A percentile compares a stretch with the other conserved stretches of the same genome.
phyloP scores from a whole-genome alignment of 2,888 invertebrate genomes.

The Protophormia terraenovae region DNA sequence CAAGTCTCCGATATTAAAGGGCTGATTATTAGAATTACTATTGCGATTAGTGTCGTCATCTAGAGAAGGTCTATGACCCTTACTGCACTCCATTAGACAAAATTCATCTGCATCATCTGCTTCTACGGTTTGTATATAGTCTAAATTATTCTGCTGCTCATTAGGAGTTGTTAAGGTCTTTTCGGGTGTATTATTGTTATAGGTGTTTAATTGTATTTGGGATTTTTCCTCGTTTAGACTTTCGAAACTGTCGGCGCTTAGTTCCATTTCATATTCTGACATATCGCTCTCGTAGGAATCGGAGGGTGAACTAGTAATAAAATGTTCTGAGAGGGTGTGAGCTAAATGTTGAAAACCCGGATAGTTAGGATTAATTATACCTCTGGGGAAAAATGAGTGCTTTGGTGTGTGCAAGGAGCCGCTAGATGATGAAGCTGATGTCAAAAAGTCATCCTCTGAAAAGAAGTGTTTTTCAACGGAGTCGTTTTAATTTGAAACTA shows the following conservation, averaged over 20 bases:
- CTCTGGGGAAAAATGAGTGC: slow-evolving; percentile 83
- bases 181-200: slow-evolving; percentile 58
- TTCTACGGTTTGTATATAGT: slow-evolving; percentile 9
- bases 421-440: slow-evolving; percentile 67
- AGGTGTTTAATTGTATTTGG: slow-evolving; percentile 49
- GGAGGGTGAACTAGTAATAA: slow-evolving; percentile 78
- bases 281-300: slow-evolving; percentile 79
- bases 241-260: slow-evolving; percentile 75
- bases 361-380: slow-evolving; percentile 92
- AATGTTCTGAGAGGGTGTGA: slow-evolving; percentile 84
- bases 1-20: slow-evolving; percentile 60
- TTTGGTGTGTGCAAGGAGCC: slow-evolving; percentile 70
- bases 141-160: slow-evolving; percentile 34
- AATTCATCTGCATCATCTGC: slow-evolving; percentile 44
- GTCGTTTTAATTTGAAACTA: background rate
- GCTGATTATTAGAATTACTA: slow-evolving; percentile 23
- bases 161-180: slow-evolving; percentile 36
- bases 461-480: background rate
- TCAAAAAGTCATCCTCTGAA: slow-evolving; percentile 68
- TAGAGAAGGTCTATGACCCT: slow-evolving; percentile 34
- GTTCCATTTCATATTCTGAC: slow-evolving; percentile 78
- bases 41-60: slow-evolving; percentile 67
- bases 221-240: slow-evolving; percentile 80
- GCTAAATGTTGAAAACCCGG: slow-evolving; percentile 92
- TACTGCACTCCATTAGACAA: slow-evolving; percentile 41